Evolutionary conservation across 23 tunicate species (phyloP), one percentile per base, ranked within the genome.

Genomic region (Halocynthia aurantium): DNA sequence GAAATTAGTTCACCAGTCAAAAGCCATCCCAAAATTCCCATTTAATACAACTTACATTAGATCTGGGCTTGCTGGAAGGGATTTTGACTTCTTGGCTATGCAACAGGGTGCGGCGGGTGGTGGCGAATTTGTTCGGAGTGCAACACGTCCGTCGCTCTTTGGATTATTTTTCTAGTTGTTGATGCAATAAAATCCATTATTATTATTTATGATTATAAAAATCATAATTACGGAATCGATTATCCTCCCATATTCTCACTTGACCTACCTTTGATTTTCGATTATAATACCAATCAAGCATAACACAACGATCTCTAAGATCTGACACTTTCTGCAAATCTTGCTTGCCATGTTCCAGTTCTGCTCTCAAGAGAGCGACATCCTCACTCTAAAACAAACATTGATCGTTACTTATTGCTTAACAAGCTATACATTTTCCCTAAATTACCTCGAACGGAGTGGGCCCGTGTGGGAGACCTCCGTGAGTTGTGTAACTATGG

Each of bases 221-320:
- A 17, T 15, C 17, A 15, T 60, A 60, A 60, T 60, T 15, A 60
- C n/a, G 4, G 17, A 17, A 60, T 60, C 2, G 2, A 60, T 60
- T 60, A 17, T 0, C 4, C 64, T 2, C 4, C 64, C 4, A 15
- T 60, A 17, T 15, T 60, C 4, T 15, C n/a, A 15, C 64, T 60
- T 60, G 64, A 8, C 51, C 6, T 55, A 89, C 96, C 89, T 84
- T 89, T 52, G 62, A 52, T 50, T 91, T 77, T 58, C 77, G 85
- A 76, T 92, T 92, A 75, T 86, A 90, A 54, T 82, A 80, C 92
- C 98, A 92, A 57, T 92, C 98, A 66, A 92, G 58, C 88, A 77
- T 92, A 31, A 92, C 92, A 80, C 98, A 92, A 22, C 87, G 77
- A 6, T 92, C 88, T 8, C 98, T 80, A 0, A 92, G 88, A 51